Evolutionary conservation across 2,888 invertebrate species (phyloP), one percentile per base, ranked within the genome.

Genomic region (Desoria tigrina): DNA sequence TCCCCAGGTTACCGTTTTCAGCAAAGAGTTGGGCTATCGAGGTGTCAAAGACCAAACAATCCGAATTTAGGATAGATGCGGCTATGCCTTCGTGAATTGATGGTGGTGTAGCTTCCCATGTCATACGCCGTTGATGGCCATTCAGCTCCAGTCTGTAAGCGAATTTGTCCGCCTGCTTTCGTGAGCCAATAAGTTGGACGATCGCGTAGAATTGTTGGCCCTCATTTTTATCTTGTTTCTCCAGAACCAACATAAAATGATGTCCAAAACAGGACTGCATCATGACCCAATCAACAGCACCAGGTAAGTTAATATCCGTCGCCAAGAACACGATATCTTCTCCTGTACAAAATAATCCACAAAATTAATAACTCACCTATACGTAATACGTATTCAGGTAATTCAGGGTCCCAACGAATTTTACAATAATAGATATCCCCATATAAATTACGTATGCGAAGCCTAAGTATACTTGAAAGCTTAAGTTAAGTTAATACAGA

Each of bases 201-300:
- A 99, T 97, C 24, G 99, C 99, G 84, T 94, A 94, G 81, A 95
- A 95, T 79, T 94, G 94, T 78, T 94, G 94, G 79, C 93, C 92
- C 1, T 94, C 95, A 83, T 98, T 96, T 80, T 98, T 98, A 79
- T 96, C 96, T 82, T 96, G 95, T 80, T 98, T 98, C 80, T 99
- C 99, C 58, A 99, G 85, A 39, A 99, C 98, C 74, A 99, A 85
- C 98, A 99, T 99, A 79, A 99, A 99, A 81, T 98, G 94, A 80
- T 96, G 96, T 63, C 94, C 95, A 81, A 98, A 99, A 82, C 99
- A 99, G 28, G 95, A 95, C 83, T 99, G 99, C 98, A 99, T 99
- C 99, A 99, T 99, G 2, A 94, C 94, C 97, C 97, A 98, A 81
- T 98, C 97, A 11, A 98, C 97, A 37, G 97, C 98, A 66, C 99